Evolutionary conservation across 2,888 invertebrate genomes (phyloP).

Genomic region (Himalopsyche tibetana): DNA sequence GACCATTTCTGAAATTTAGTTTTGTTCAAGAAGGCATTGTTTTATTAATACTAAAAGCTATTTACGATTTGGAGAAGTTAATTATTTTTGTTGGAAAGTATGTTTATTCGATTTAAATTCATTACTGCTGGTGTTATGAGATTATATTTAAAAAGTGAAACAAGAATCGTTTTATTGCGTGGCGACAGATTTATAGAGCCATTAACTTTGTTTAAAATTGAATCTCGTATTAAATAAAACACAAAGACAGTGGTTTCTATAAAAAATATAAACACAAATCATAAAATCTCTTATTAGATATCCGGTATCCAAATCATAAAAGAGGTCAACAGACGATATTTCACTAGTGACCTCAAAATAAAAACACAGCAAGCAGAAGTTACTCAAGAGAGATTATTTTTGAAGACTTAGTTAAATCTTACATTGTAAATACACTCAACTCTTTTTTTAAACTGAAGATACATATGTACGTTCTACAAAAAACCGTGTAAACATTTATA

Average conservation of each 20-base stretch:
- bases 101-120: constrained; percentile 39
- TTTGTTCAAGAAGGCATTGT: neutral
- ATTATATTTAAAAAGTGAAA: neutral
- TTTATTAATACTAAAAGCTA: constrained; percentile 31
- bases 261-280: neutral
- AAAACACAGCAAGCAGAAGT: too few relatives aligned
- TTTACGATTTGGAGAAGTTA: neutral
- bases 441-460: too few relatives aligned
- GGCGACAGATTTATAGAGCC: constrained; percentile 11
- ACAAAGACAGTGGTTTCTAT: neutral
- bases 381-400: too few relatives aligned
- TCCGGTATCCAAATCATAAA: constrained; percentile 4
- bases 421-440: too few relatives aligned
- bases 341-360: too few relatives aligned
- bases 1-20: constrained; percentile 28
- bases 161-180: constrained; percentile 22
- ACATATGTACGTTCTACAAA: too few relatives aligned
- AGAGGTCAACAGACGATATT: too few relatives aligned
- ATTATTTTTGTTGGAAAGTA: constrained; percentile 18
- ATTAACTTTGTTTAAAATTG: constrained; percentile 24
- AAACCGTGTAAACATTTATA: too few relatives aligned
- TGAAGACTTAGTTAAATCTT: too few relatives aligned
- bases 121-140: neutral
- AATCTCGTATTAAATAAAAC: neutral
- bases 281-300: constrained; percentile 9